Evolutionary conservation across 64 coral and sea anemone species (phyloP), one percentile per base, ranked within the genome.

Genomic region (Orbicella faveolata): DNA sequence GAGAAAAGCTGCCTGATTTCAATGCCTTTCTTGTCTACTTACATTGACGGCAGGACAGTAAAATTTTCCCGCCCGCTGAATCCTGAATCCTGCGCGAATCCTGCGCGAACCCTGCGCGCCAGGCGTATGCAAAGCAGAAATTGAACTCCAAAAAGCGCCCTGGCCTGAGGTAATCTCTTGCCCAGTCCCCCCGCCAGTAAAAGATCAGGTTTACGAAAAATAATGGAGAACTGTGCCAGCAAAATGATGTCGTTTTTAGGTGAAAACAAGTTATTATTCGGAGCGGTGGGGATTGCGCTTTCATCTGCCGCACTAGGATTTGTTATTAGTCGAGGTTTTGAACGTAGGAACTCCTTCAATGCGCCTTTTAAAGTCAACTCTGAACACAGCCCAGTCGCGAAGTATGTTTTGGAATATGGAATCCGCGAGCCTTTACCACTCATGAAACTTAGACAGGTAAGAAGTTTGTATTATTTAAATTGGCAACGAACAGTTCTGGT

Each of bases 401-500:
- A 76, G 0, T 91, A 91, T 25, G 13, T 91, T 23, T 5, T 91
- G 21, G 14, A 91, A 48, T 20, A 91, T 41, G 80, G 67, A n/a
- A 62, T 91, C 34, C 80, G 89, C 6, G 89, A 91, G 61, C 52
- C 89, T 9, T 20, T 34, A 41, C 53, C 89, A 7, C 80, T 91
- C 23, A 23, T 2, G 2, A 63, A 75, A 74, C 80, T 91, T 14
- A 75, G 79, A 53, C 68, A 91, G 89, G 89, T 91, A 75, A 80
- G 6, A 14, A 4, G 23, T 23, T 20, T 14, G 5, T 15, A 19
- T 19, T 68, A n/a, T 68, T 68, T 18, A 68, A 19, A 1, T n/a
- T 21, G 23, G 17, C 23, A 19, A 64, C 62, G 2, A 64, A 15
- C 5, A 48, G 44, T 48, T 48, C 44, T 48, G 44, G 7, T 48